phyloP scores from a whole-genome alignment of 2,113 vertebrate species.

The Loxodonta africana region DNA sequence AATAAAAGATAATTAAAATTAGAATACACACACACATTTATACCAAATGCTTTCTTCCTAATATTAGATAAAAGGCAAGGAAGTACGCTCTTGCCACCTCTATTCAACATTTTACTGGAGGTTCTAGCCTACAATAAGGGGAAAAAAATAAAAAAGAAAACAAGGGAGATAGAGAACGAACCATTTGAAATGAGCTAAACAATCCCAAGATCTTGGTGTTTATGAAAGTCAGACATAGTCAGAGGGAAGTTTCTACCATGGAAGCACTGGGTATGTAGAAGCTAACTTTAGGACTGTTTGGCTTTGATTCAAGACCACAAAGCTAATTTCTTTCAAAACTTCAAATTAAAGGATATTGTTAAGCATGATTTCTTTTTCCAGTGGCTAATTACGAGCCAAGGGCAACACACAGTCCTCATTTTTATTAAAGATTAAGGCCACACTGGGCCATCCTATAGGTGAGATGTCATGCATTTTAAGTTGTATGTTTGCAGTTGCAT shows the following conservation, averaged over 20 bases:
- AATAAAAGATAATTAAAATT: neutral
- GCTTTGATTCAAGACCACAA: conserved; percentile 45
- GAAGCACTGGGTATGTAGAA: neutral
- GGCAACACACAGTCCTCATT: neutral
- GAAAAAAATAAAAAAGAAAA: neutral
- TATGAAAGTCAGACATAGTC: neutral
- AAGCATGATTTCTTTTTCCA: neutral
- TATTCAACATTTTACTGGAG: neutral
- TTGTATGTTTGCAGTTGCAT: neutral
- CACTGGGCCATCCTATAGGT: neutral
- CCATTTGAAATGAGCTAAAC: neutral
- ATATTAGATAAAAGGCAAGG: neutral
- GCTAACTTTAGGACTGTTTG: neutral
- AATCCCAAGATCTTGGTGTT: neutral
- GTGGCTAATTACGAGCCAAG: neutral
- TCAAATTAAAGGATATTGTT: neutral
- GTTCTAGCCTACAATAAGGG: neutral
- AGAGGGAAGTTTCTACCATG: neutral
- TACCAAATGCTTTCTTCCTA: neutral
- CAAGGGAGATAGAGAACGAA: neutral
- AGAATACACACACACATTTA: neutral
- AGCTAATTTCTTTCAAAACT: neutral
- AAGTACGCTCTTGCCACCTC: neutral
- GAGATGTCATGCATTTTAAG: conserved; percentile 54
- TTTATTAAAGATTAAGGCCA: neutral